Evolutionary conservation across 2,888 invertebrate species (phyloP).

Genomic region (Epinotia ramella): DNA sequence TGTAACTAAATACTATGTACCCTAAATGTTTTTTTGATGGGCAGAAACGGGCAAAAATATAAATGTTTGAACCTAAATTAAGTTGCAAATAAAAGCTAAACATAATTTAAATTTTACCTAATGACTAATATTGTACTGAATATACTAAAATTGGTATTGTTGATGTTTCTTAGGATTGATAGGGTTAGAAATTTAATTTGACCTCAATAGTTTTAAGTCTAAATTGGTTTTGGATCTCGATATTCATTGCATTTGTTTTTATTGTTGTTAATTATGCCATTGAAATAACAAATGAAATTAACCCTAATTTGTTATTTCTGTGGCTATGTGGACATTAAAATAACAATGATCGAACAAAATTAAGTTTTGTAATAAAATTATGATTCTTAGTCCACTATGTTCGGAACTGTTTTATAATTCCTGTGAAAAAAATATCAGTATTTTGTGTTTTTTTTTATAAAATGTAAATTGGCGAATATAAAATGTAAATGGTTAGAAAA

Average conservation of each 20-base stretch:
- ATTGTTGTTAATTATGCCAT: constrained; percentile 4
- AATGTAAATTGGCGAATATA: neutral
- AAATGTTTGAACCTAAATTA: neutral
- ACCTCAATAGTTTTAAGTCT: constrained; percentile 31
- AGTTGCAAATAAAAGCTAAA: constrained; percentile 1
- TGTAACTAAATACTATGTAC: neutral
- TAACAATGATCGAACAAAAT: constrained; percentile 16
- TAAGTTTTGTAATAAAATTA: constrained; percentile 33
- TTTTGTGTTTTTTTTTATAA: constrained; percentile 24
- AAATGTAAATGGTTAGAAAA: no score
- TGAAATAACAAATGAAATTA: neutral
- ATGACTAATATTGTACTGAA: constrained; percentile 13
- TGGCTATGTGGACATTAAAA: constrained; percentile 19
- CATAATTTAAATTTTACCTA: neutral
- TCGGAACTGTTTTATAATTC: constrained; percentile 11
- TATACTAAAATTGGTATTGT: constrained; percentile 12
- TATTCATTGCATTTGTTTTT: constrained; percentile 20
- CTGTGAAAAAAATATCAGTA: constrained; percentile 17
- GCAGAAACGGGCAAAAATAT: neutral
- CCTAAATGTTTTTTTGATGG: neutral
- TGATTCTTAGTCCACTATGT: constrained; percentile 28
- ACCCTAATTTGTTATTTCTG: constrained; percentile 2
- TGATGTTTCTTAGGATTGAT: constrained; percentile 17
- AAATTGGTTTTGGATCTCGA: constrained; percentile 34
- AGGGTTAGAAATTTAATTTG: constrained; percentile 16